A percentile compares a stretch with the other conserved stretches of the same genome.
Evolutionary conservation across 2,797 vertebrate species (phyloP).

Genomic region (Oceanodroma leucorhoa): DNA sequence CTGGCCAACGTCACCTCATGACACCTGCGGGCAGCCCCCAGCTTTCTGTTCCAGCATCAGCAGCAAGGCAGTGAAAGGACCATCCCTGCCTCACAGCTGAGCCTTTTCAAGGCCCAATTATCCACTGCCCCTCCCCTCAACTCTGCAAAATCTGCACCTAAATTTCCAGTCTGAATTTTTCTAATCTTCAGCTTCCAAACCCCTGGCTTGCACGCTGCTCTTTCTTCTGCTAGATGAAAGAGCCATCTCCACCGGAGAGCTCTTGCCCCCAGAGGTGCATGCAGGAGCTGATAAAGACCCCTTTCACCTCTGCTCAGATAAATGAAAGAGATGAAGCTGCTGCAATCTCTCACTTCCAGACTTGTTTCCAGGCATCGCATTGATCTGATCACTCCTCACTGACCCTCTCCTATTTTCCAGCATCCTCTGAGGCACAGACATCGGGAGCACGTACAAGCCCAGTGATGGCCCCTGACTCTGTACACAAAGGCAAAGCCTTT

Average conservation of each 20-base stretch:
- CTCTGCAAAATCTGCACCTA: not conserved
- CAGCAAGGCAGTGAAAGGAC: not conserved
- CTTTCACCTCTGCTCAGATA: not conserved
- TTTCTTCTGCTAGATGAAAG: constrained; percentile 13
- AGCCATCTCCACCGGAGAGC: not conserved
- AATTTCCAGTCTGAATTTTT: not conserved
- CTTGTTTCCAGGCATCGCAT: not conserved
- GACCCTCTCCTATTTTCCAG: not conserved
- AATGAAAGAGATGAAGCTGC: not conserved
- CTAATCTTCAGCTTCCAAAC: not conserved
- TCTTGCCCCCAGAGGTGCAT: not conserved
- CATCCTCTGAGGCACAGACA: not conserved
- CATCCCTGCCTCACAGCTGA: not conserved
- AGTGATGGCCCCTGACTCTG: accelerated
- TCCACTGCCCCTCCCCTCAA: not conserved
- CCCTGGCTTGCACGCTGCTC: not conserved
- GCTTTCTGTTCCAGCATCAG: not conserved
- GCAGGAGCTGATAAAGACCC: not conserved
- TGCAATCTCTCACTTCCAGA: not conserved
- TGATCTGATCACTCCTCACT: not conserved
- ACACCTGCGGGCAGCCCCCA: not conserved
- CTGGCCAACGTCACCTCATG: accelerated
- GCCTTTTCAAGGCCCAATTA: not conserved
- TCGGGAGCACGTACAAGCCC: accelerated
- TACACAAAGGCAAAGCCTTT: not conserved